Percentiles rank a stretch among this genome's conserved stretches.
Conservation (phyloP, 2,888 invertebrate genomes). For the Ennomos quercinarius region DNA sequence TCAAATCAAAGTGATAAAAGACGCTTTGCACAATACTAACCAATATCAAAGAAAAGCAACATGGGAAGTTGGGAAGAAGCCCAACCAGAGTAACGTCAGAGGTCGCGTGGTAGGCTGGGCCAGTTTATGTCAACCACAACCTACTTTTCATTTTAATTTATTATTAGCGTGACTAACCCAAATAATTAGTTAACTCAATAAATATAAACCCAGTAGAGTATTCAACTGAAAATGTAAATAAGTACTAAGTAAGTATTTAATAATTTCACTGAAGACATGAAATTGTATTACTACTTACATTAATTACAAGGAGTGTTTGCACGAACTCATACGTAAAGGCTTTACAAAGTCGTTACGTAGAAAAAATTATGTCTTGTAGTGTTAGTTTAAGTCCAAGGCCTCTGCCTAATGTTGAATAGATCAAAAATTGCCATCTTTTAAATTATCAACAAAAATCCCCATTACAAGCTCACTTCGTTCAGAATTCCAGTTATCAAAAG, state of each 20-base stretch:
- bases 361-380: too few species aligned
- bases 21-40: too few species aligned
- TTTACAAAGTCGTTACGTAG: neutral
- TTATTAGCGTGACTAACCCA: constrained; percentile 31
- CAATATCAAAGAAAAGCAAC: too few species aligned
- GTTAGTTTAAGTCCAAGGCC: too few species aligned
- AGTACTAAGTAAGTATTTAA: constrained; percentile 12
- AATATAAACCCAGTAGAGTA: constrained; percentile 15
- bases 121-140: too few species aligned
- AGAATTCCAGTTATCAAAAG: constrained; percentile 36
- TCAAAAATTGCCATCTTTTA: neutral
- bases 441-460: constrained; percentile 23
- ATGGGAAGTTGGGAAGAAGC: too few species aligned
- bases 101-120: too few species aligned
- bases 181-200: constrained; percentile 35
- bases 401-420: too few species aligned
- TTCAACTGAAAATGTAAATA: constrained; percentile 20
- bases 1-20: too few species aligned
- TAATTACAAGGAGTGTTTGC: constrained; percentile 20
- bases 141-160: neutral
- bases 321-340: constrained; percentile 1
- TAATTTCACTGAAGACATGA: constrained; percentile 33
- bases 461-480: constrained; percentile 40
- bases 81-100: too few species aligned
- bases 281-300: constrained; percentile 27